A percentile compares a stretch with the other conserved stretches of the same genome.
phyloP scores from a whole-genome alignment of 2,888 invertebrate genomes.

The Polymixis flavicincta region DNA sequence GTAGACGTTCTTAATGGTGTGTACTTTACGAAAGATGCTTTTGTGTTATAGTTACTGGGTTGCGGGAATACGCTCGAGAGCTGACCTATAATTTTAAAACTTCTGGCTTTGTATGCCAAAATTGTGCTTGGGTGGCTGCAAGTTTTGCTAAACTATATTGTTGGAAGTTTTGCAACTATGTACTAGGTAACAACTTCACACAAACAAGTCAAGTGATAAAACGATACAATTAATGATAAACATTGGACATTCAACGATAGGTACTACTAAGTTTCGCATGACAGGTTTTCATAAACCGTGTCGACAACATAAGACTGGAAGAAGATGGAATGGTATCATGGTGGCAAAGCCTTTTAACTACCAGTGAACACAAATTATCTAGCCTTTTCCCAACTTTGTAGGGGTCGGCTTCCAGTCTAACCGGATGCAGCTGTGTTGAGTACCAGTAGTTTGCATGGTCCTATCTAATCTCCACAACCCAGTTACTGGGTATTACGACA shows the following conservation, averaged over 20 bases:
- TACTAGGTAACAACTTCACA: neutral
- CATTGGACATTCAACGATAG: neutral
- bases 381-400: no score
- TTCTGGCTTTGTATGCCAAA: conserved; percentile 17
- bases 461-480: no score
- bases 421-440: no score
- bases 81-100: conserved; percentile 11
- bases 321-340: neutral
- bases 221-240: neutral
- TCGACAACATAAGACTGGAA: neutral
- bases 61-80: conserved; percentile 1
- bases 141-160: neutral
- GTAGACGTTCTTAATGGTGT: conserved; percentile 43
- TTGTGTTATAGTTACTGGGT: conserved; percentile 1
- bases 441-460: no score
- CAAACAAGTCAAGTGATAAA: neutral
- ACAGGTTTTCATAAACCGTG: neutral
- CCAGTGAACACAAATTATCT: neutral
- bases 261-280: neutral
- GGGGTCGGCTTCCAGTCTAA: no score
- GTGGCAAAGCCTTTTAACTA: neutral
- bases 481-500: no score
- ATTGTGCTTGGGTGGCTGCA: neutral
- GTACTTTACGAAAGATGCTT: conserved; percentile 26
- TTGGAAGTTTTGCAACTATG: conserved; percentile 1